A percentile compares a stretch with the other conserved stretches of the same genome.
Conservation (phyloP, 1,140 invertebrate species). For the Agrilus planipennis region DNA sequence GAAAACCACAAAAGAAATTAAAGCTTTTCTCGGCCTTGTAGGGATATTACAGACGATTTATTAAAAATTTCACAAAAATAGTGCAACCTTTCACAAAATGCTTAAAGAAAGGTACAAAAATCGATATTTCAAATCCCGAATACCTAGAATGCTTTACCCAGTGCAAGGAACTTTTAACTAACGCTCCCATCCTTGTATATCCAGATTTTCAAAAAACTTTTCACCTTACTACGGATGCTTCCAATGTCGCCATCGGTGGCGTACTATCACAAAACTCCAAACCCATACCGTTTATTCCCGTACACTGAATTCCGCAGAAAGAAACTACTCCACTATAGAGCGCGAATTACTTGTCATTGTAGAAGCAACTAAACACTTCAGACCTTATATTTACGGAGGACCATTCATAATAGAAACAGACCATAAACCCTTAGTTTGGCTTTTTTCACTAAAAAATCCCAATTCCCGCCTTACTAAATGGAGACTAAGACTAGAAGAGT, state of each 20-base stretch:
- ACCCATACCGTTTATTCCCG: background rate
- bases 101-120: constrained; percentile 13
- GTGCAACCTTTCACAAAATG: too few species aligned
- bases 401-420: constrained; percentile 4
- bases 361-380: constrained; percentile 5
- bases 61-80: too few species aligned
- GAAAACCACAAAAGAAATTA: too few species aligned
- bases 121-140: background rate
- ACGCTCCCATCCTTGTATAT: constrained; percentile 4
- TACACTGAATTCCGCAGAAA: constrained; percentile 22
- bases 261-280: background rate
- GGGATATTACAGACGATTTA: too few species aligned
- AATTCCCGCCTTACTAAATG: constrained; percentile 1
- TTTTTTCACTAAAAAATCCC: constrained; percentile 4
- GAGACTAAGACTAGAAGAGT: constrained; percentile 6
- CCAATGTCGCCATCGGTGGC: too few species aligned
- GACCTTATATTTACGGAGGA: constrained; percentile 2
- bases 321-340: constrained; percentile 34
- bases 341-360: constrained; percentile 36
- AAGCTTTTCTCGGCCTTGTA: too few species aligned
- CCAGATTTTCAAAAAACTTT: constrained; percentile 5
- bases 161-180: constrained; percentile 12
- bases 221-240: background rate
- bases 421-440: constrained; percentile 3
- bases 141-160: constrained; percentile 10